phyloP scores from a whole-genome alignment of 2,797 vertebrate species.

The Lagocephalus sceleratus region DNA sequence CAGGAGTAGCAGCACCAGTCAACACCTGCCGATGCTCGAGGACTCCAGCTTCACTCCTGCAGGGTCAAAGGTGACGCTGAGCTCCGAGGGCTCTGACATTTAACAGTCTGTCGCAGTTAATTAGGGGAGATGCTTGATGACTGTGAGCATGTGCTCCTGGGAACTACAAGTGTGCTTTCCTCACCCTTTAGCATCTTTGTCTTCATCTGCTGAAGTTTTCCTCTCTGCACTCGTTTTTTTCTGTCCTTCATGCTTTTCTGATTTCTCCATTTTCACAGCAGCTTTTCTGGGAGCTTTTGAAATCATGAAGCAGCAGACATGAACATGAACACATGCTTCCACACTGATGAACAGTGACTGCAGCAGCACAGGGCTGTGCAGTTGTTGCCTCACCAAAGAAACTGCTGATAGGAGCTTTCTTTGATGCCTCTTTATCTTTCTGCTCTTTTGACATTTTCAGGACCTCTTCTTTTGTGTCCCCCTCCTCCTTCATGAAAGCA shows the following conservation, averaged over 20 bases:
- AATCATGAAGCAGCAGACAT: not conserved
- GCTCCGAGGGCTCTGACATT: too few relatives aligned
- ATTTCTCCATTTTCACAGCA: constrained; percentile 66
- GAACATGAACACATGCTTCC: constrained; percentile 26
- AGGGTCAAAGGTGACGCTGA: too few relatives aligned
- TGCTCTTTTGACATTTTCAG: constrained; percentile 44
- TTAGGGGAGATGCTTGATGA: too few relatives aligned
- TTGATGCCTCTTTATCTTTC: constrained; percentile 59
- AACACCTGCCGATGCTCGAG: too few relatives aligned
- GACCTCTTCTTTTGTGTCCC: constrained; percentile 27
- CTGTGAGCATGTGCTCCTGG: not conserved
- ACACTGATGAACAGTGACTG: constrained; percentile 15
- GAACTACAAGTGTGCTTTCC: constrained; percentile 5
- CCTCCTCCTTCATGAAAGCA: constrained; percentile 13
- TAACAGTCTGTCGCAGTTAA: too few relatives aligned
- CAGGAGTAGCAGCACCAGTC: too few relatives aligned
- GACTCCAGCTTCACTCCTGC: too few relatives aligned
- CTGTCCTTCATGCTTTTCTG: constrained; percentile 45
- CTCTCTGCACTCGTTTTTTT: constrained; percentile 41
- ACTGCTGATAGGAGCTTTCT: constrained; percentile 76
- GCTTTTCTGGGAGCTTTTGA: constrained; percentile 80
- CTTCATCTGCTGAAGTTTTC: constrained; percentile 49
- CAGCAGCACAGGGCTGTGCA: constrained; percentile 50
- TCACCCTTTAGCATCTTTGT: constrained; percentile 53
- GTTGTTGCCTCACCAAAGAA: constrained; percentile 83